Evolutionary conservation across 2,797 vertebrate species (phyloP), one percentile per base, ranked within the genome.

Genomic region (Pogonophryne albipinna): DNA sequence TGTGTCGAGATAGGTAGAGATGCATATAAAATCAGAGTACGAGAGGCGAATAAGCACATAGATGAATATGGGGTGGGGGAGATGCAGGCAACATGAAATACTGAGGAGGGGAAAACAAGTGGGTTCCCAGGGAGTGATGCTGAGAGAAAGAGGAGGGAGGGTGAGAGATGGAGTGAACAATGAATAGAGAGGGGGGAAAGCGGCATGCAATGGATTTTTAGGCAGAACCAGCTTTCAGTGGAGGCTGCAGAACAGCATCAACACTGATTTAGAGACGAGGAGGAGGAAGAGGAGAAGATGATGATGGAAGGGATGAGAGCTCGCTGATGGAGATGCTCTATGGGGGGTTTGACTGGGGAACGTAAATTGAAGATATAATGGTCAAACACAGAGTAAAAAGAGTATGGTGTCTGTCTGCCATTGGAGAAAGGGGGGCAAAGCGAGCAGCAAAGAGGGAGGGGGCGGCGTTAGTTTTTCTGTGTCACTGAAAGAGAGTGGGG

Each of bases 401-500:
- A 89, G 77, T 78, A 61, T 68, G 81, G 88, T 86, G 88, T 93
- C 92, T 89, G 85, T 87, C 87, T 89, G 80, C 80, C 78, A 78
- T 66, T 73, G 79, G 78, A 81, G 83, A 82, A 83, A 84, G 76
- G 82, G 86, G 90, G 84, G 77, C 72, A 86, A 76, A 78, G 82
- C 41, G 13, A 81, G 78, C 10, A 70, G 74, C 58, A 53, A 75
- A 66, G 76, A 80, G 87, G 86, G 81, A 87, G 88, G 89, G 89
- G 88, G 88, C 71, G 78, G 90, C 74, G 76, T 91, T 91, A 71
- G 88, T 88, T 93, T 95, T 96, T 95, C 93, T 95, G 93, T 94
- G 94, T 94, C 93, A 95, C 93, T 91, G 90, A 93, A 92, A 93
- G 87, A 87, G 92, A 90, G 90, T 92, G 94, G 92, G 90, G 93